Base-by-base conservation (phyloP, 2,797 vertebrate species). In the Artibeus lituratus region DNA sequence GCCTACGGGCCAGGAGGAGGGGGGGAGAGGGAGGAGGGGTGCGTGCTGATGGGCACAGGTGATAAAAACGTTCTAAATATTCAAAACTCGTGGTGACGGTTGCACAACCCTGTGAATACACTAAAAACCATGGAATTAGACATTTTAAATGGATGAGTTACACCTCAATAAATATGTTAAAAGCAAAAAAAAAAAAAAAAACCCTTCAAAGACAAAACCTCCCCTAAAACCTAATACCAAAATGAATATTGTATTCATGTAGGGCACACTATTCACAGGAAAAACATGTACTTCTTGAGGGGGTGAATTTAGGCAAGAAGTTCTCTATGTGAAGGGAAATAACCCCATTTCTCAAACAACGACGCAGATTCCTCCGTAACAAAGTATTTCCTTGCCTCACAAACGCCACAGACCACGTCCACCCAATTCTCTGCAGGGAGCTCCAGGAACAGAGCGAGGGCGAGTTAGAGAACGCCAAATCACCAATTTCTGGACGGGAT, bases 271-370 rank as follows among this genome's bases (percentile, higher is more conserved):
- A 49, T 42, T 70, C 57, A 44, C n/a, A 76, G 47, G 72, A 89
- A 73, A 94, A 14, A 53, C 4, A 16, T 1, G 10, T 26, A 86
- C 6, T 94, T 94, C 47, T 62, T 47, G 3, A 70, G 57, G 18
- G 16, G 44, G 14, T 76, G 18, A 65, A 62, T 59, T 55, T 10
- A 26, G 37, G 19, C 21, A n/a, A 59, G 1, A 1, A n/a, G 85
- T 59, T 81, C 53, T 94, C 59, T 53, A 19, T 35, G 22, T 69
- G 85, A 77, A 44, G 26, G 35, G 24, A 93, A 91, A 92, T 10
- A 81, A 84, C 53, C 26, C 16, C 37, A 51, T 90, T 94, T 94
- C 89, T 94, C 74, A 95, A 69, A 82, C 3, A n/a, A 69, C 2
- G 86, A 35, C 0, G 39, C 7, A 90, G 82, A 12, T n/a, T 85